Base-by-base conservation (phyloP, 1,140 invertebrate species). In the Dinoponera quadriceps region DNA sequence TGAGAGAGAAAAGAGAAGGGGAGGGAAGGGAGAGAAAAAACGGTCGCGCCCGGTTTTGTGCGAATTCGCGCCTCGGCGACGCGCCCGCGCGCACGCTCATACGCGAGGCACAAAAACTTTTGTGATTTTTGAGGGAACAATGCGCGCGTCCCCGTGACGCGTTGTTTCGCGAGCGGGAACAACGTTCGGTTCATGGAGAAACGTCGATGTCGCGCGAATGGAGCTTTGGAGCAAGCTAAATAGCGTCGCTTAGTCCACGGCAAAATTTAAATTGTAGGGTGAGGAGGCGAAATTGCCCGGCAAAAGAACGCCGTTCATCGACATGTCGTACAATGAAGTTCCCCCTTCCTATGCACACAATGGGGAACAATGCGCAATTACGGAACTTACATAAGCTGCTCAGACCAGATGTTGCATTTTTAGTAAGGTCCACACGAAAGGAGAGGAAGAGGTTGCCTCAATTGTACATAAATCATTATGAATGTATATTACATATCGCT, bases 51-150 rank as follows among this genome's bases (percentile, higher is more conserved):
- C 38, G 75, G 22, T 80, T 57, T 57, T 69, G 51, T 57, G 33
- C 65, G 63, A 78, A 44, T 29, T 69, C 65, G 25, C 65, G 33
- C 54, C 65, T 44, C 75, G 22, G n/a, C 63, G 44, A 69, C 51
- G 63, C 55, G 63, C 38, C 2, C 27, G 27, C 20, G n/a, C 22
- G n/a, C 27, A 5, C 20, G n/a, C 22, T 59, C 60, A 9, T n/a
- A 57, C 75, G 33, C 75, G 54, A 57, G 54, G 33, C 65, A 71
- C 75, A 71, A 80, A 77, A 80, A 80, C 65, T 80, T 80, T 25
- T 69, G 65, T 80, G 75, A 80, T 80, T 80, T 80, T 80, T 80
- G 65, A 59, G 65, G 54, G 54, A 80, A 80, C 75, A 80, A 80
- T 71, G 75, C 73, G 65, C 65, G 14, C 51, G 62, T 71, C n/a